Base-by-base conservation (phyloP, 2,888 invertebrate species). In the Cosmia pyralina region DNA sequence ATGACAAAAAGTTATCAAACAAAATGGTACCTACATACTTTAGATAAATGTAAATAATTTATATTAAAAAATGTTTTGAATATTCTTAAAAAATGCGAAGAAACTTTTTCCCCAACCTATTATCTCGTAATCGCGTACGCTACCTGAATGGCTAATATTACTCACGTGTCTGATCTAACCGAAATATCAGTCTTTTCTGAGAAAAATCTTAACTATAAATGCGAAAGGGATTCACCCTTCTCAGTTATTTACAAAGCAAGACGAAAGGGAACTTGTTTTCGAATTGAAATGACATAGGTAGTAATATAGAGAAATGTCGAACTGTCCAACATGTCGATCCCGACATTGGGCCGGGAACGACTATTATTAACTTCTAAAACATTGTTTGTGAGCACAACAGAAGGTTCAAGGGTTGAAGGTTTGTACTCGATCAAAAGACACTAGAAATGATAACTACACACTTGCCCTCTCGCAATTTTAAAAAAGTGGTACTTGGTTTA, bases 231-330 rank as follows among this genome's bases (percentile, higher is more conserved):
- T 65, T 71, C 34, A 66, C 65, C 59, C 62, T 57, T 34, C 19
- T 58, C 53, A n/a, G 60, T 80, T 75, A 66, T 80, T 71, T 76
- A 68, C 52, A 57, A 63, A 70, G 41, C n/a, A 50, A 62, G 28
- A 70, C 68, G 69, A 75, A 75, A 53, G 50, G n/a, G 22, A 79
- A 58, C 28, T 66, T 68, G 59, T 79, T 79, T 69, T 76, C 38
- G 28, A 58, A 60, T 72, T 68, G 65, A 63, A 72, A 76, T 59
- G 69, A 80, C 69, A 63, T 52, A 67, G 57, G 57, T 66, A 66
- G 28, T 28, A 28, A 28, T 28, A 80, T 80, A 50, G 50, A 66
- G 48, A 72, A 63, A 81, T 65, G 69, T 81, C 81, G 34, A 80
- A 81, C 55, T 77, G 69, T 69, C 69, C 38, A 70, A 81, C 58